Evolutionary conservation across 2,113 vertebrate species (phyloP).

Genomic region (Otis tarda): DNA sequence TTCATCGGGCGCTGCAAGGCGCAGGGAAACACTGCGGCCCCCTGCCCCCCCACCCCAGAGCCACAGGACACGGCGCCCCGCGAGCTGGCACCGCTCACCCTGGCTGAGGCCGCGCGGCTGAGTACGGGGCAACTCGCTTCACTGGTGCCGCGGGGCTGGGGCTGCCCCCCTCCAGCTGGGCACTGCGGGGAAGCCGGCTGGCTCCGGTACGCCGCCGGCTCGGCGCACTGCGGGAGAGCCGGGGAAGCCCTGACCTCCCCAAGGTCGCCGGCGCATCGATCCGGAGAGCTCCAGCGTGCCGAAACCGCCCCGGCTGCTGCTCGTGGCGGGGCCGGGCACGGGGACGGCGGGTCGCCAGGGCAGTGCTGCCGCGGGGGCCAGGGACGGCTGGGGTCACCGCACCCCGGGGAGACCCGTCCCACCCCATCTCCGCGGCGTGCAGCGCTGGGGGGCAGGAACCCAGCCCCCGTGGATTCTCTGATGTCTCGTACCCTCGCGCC

Average conservation of each 20-base stretch:
- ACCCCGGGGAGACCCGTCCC: neutral
- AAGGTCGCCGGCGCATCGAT: slow-evolving; percentile 42
- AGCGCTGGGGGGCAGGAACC: neutral
- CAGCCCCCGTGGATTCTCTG: neutral
- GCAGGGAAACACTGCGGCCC: neutral
- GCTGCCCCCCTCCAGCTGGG: neutral
- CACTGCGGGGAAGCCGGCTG: neutral
- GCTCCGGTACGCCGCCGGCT: neutral
- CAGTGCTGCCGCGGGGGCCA: neutral
- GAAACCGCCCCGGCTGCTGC: neutral
- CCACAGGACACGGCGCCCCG: neutral
- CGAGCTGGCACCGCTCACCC: neutral
- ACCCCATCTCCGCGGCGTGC: neutral
- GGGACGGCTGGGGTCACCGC: neutral
- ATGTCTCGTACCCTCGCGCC: neutral
- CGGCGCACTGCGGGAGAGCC: slow-evolving; percentile 16
- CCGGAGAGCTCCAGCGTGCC: neutral
- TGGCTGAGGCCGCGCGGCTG: neutral
- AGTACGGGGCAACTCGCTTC: neutral
- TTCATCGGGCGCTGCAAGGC: neutral
- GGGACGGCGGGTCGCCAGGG: neutral
- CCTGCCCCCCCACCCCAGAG: neutral
- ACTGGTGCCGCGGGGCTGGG: neutral
- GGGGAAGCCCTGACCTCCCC: slow-evolving; percentile 57
- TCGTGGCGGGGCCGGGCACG: neutral